Conservation (phyloP, 2,113 vertebrate species). For the Corythornis madagascariensis region DNA sequence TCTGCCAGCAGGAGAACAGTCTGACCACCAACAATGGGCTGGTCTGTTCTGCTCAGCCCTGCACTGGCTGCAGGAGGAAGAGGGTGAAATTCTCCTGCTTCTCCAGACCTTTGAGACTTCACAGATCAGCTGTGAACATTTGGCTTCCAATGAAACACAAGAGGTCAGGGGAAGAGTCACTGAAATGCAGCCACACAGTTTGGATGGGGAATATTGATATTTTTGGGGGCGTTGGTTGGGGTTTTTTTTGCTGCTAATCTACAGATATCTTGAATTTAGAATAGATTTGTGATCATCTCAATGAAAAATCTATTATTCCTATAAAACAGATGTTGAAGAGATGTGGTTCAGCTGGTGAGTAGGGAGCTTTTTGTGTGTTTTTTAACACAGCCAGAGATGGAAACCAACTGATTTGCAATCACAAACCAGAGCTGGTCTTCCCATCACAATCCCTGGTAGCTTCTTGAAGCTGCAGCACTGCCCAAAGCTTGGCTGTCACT, state of each 20-base stretch:
- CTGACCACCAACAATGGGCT: conserved; percentile 25
- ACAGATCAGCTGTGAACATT: not conserved
- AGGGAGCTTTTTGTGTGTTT: not conserved
- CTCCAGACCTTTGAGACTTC: not conserved
- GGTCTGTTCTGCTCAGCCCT: conserved; percentile 1
- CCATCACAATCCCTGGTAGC: not conserved
- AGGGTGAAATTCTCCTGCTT: not conserved
- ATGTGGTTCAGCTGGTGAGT: not conserved
- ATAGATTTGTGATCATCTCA: too few species aligned
- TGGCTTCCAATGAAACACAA: not conserved
- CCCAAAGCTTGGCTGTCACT: not conserved
- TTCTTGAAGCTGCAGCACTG: not conserved
- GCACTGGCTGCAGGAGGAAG: not conserved
- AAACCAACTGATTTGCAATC: not conserved
- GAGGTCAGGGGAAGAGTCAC: not conserved
- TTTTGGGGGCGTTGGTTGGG: not conserved
- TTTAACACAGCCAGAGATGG: not conserved
- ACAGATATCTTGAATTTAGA: too few species aligned
- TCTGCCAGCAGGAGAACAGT: not conserved
- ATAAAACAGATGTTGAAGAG: not conserved
- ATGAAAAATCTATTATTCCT: not conserved
- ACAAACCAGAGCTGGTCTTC: not conserved
- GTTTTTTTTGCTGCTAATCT: not conserved
- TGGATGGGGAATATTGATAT: not conserved
- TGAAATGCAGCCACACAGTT: not conserved